phyloP scores from a whole-genome alignment of 2,113 vertebrate species.

The Cheilinus undulatus region DNA sequence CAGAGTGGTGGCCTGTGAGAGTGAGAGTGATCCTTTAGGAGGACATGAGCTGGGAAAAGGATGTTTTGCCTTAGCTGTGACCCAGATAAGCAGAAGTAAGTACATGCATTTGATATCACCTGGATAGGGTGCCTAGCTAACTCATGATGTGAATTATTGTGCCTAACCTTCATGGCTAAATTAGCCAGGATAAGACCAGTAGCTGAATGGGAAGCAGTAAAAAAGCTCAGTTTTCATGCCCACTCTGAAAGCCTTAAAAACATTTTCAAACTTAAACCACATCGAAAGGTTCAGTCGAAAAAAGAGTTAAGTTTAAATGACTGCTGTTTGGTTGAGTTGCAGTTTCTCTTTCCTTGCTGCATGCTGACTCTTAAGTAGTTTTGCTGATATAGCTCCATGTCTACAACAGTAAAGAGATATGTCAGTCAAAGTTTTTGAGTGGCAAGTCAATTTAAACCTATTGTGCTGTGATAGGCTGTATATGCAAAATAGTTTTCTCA shows the following conservation, averaged over 20 bases:
- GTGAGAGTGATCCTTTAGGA: constrained; percentile 15
- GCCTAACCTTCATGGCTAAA: neutral
- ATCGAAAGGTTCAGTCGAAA: too few relatives aligned
- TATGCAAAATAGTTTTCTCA: constrained; percentile 28
- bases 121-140: neutral
- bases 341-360: neutral
- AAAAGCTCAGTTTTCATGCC: too few relatives aligned
- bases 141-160: neutral
- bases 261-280: too few relatives aligned
- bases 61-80: neutral
- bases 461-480: constrained; percentile 33
- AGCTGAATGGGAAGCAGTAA: too few relatives aligned
- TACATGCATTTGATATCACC: constrained; percentile 5
- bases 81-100: neutral
- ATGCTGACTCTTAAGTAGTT: neutral
- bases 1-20: constrained; percentile 17
- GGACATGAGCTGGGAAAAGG: neutral
- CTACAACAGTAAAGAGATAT: constrained; percentile 13
- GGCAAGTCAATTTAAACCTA: constrained; percentile 54
- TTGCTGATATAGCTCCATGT: constrained; percentile 35
- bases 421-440: constrained; percentile 42
- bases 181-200: too few relatives aligned
- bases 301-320: neutral
- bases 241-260: too few relatives aligned
- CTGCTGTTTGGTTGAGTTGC: constrained; percentile 10